phyloP scores from a whole-genome alignment of 2,888 invertebrate species.

The Drosophila eohydei region DNA sequence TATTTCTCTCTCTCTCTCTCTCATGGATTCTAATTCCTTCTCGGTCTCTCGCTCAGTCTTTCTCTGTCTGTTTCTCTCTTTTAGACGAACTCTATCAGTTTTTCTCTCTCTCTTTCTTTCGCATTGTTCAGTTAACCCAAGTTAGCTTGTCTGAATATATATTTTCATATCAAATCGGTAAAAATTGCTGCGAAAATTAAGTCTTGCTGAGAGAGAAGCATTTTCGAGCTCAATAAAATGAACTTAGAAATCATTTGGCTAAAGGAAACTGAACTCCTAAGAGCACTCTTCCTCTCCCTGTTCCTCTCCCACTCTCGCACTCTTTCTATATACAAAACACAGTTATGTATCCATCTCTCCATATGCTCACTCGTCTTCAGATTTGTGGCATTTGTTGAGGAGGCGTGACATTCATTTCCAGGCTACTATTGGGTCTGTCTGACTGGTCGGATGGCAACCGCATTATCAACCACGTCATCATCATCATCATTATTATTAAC shows the following conservation, averaged over 20 bases:
- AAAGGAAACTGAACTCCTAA: not conserved
- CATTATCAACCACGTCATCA: conserved; percentile 29
- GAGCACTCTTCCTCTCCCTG: not conserved
- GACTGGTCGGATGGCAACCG: conserved; percentile 43
- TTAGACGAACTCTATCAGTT: no score
- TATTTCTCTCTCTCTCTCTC: not conserved
- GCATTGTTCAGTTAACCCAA: no score
- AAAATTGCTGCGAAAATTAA: not conserved
- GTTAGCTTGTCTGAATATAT: no score
- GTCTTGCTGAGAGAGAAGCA: not conserved
- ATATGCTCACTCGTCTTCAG: not conserved
- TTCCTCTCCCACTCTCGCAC: not conserved
- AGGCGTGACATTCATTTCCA: conserved; percentile 49
- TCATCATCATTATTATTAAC: conserved; percentile 1
- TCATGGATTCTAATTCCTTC: not conserved
- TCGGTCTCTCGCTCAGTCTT: not conserved
- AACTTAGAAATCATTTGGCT: not conserved
- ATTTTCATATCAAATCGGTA: no score
- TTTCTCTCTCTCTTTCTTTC: no score
- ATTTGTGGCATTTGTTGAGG: conserved; percentile 14
- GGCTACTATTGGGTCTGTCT: conserved; percentile 1
- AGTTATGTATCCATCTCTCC: not conserved
- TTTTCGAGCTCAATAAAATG: not conserved
- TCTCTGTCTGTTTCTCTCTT: no score
- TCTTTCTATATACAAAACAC: not conserved